Conservation (phyloP, 1,140 invertebrate genomes). For the Nixonia krombeini region DNA sequence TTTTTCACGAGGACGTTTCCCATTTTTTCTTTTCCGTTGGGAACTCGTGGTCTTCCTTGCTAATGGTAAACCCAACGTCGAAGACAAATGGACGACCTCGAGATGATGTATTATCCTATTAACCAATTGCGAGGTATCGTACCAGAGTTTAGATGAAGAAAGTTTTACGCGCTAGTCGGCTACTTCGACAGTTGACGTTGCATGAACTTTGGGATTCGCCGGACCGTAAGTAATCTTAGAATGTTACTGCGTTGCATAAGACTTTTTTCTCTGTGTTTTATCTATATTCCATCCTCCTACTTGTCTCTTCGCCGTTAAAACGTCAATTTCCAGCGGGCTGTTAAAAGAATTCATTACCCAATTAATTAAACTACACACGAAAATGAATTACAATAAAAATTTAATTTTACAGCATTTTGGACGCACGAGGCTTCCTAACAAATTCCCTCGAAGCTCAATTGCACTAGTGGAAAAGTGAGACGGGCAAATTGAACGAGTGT, state of each 20-base stretch:
- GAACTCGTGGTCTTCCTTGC: constrained; percentile 36
- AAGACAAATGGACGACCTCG: constrained; percentile 39
- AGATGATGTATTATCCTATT: constrained; percentile 49
- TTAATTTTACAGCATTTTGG: too few relatives aligned
- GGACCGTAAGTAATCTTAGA: constrained; percentile 19
- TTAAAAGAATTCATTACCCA: too few relatives aligned
- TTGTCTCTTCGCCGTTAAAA: too few relatives aligned
- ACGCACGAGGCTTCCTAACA: too few relatives aligned
- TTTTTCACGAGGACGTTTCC: background rate
- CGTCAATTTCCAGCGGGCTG: too few relatives aligned
- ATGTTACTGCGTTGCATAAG: background rate
- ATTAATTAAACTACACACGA: too few relatives aligned
- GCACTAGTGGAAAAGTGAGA: too few relatives aligned
- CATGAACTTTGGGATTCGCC: constrained; percentile 29
- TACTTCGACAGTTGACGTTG: constrained; percentile 22
- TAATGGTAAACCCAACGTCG: constrained; percentile 31
- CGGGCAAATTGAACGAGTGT: too few relatives aligned
- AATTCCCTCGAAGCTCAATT: too few relatives aligned
- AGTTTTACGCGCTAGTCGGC: constrained; percentile 24
- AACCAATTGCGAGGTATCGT: constrained; percentile 39
- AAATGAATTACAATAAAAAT: too few relatives aligned
- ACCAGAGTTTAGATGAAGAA: constrained; percentile 44
- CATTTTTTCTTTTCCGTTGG: constrained; percentile 5
- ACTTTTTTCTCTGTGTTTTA: background rate
- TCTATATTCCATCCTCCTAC: too few relatives aligned